Evolutionary conservation across 2,113 vertebrate species (phyloP).

Genomic region (Fulmarus glacialis): DNA sequence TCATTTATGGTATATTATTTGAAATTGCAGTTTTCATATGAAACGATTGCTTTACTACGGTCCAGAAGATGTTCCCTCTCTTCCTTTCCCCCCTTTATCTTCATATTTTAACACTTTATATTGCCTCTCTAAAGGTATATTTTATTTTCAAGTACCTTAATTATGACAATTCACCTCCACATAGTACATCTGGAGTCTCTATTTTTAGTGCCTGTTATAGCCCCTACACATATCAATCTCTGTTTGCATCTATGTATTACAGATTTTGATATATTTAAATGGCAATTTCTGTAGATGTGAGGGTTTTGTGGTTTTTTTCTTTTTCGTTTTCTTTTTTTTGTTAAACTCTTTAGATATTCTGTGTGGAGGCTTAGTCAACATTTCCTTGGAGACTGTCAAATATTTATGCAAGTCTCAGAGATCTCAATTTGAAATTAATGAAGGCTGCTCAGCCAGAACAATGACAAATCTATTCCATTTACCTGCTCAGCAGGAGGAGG

Average conservation of each 20-base stretch:
- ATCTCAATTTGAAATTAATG: constrained; percentile 71
- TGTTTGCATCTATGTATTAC: not conserved
- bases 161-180: not conserved
- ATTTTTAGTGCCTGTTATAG: not conserved
- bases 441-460: constrained; percentile 64
- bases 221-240: not conserved
- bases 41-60: not conserved
- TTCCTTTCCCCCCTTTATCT: not conserved
- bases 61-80: not conserved
- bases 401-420: constrained; percentile 66
- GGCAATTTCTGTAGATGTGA: constrained; percentile 19
- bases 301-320: not conserved
- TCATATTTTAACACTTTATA: not conserved
- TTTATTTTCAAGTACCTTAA: not conserved
- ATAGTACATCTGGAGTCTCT: not conserved
- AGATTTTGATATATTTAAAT: constrained; percentile 22
- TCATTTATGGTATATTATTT: not conserved
- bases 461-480: constrained; percentile 61
- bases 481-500: constrained; percentile 52
- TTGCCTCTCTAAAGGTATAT: not conserved
- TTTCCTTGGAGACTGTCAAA: constrained; percentile 69
- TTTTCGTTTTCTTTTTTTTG: not conserved
- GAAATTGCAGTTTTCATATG: not conserved
- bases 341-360: constrained; percentile 31
- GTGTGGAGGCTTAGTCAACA: constrained; percentile 47